Conservation (phyloP, 2,113 vertebrate species). For the Silurus asotus region DNA sequence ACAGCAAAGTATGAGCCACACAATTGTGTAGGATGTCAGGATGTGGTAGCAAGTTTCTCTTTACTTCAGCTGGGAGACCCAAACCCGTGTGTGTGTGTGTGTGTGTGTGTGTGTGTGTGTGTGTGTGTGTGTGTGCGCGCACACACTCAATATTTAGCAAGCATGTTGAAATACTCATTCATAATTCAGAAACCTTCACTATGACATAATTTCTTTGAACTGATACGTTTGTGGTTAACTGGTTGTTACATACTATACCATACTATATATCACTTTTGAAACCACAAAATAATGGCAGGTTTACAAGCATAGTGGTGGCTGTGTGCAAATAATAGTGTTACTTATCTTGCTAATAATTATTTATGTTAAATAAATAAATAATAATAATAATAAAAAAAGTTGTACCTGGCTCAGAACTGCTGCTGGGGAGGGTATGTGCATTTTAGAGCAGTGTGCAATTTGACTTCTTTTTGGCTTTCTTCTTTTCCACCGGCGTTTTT, state of each 20-base stretch:
- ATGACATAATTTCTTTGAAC: neutral
- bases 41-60: no score
- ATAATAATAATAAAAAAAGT: neutral
- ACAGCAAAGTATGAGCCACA: no score
- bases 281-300: neutral
- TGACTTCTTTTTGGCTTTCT: constrained; percentile 96
- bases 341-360: neutral
- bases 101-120: no score
- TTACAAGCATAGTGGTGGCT: neutral
- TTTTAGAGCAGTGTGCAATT: constrained; percentile 93
- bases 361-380: neutral
- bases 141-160: neutral
- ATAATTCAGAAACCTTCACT: neutral
- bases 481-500: constrained; percentile 99
- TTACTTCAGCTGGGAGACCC: no score
- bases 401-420: constrained; percentile 92
- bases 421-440: constrained; percentile 61
- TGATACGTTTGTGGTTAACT: neutral
- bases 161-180: neutral
- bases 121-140: no score
- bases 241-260: neutral
- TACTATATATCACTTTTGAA: neutral
- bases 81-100: no score
- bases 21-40: no score
- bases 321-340: neutral